phyloP scores from a whole-genome alignment of 2,888 invertebrate species.

The Drosophila nigricruria region DNA sequence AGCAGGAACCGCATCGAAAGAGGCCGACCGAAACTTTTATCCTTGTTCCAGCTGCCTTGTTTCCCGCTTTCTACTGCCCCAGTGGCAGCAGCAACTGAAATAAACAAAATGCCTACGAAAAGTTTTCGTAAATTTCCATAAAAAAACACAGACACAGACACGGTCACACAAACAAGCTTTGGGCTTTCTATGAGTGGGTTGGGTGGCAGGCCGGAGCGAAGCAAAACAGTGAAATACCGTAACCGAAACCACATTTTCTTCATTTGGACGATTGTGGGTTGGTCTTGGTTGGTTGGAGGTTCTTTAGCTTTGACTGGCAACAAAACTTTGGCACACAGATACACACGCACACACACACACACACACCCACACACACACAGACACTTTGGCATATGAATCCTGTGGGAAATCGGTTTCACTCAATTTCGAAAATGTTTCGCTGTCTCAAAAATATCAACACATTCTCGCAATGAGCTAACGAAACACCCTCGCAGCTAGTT shows the following conservation, averaged over 20 bases:
- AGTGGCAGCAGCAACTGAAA: conserved; percentile 45
- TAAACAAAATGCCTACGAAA: conserved; percentile 77
- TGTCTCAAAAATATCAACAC: conserved; percentile 61
- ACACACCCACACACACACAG: conserved; percentile 12
- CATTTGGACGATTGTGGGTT: conserved; percentile 73
- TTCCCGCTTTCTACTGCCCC: conserved; percentile 15
- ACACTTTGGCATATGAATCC: conserved; percentile 53
- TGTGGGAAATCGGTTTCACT: conserved; percentile 79
- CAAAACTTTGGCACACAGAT: conserved; percentile 47
- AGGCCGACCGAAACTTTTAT: conserved; percentile 62
- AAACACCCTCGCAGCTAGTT: conserved; percentile 34
- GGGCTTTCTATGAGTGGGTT: conserved; percentile 21
- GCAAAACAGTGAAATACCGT: conserved; percentile 81
- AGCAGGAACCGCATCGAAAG: conserved; percentile 50
- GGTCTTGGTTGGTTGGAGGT: conserved; percentile 47
- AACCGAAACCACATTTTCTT: conserved; percentile 82
- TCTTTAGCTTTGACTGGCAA: conserved; percentile 50
- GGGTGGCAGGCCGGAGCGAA: conserved; percentile 21
- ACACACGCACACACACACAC: too few relatives aligned
- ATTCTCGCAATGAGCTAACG: conserved; percentile 34
- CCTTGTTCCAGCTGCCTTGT: conserved; percentile 34
- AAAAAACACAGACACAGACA: conserved; percentile 31
- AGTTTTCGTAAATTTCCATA: conserved; percentile 74
- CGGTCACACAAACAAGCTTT: conserved; percentile 53
- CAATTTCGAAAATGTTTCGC: conserved; percentile 75